Percentiles rank a stretch among this genome's conserved stretches.
phyloP scores from a whole-genome alignment of 2,888 invertebrate genomes.

The Dione vanillae region DNA sequence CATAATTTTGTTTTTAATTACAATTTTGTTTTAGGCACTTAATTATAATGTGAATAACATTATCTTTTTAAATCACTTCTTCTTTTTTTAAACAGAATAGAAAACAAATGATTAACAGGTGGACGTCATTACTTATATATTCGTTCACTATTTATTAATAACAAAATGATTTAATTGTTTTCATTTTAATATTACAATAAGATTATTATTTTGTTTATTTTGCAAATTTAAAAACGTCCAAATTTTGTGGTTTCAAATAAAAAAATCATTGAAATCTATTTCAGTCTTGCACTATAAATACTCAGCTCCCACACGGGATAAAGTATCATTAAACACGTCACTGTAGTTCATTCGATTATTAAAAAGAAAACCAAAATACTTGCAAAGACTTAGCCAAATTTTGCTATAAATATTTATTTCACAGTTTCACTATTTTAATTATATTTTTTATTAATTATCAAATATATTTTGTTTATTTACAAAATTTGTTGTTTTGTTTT shows the following conservation, averaged over 20 bases:
- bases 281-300: constrained; percentile 10
- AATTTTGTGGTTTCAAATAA: not conserved
- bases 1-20: not conserved
- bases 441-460: not conserved
- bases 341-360: not conserved
- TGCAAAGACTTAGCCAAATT: not conserved
- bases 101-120: constrained; percentile 1
- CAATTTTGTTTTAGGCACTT: not conserved
- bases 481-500: not conserved
- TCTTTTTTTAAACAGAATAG: not conserved
- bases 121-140: not conserved
- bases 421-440: not conserved
- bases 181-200: not conserved
- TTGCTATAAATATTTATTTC: not conserved
- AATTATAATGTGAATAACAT: not conserved
- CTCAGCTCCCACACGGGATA: not conserved
- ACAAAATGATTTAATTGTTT: not conserved
- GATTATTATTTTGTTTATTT: not conserved
- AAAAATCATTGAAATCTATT: not conserved
- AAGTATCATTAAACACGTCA: not conserved
- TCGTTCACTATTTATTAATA: not conserved
- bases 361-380: not conserved
- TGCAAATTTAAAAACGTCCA: not conserved
- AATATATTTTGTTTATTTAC: not conserved
- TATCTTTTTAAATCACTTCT: not conserved